Percentiles rank a stretch among this genome's conserved stretches.
phyloP scores from a whole-genome alignment of 2,113 vertebrate species.

The Cervus canadensis region DNA sequence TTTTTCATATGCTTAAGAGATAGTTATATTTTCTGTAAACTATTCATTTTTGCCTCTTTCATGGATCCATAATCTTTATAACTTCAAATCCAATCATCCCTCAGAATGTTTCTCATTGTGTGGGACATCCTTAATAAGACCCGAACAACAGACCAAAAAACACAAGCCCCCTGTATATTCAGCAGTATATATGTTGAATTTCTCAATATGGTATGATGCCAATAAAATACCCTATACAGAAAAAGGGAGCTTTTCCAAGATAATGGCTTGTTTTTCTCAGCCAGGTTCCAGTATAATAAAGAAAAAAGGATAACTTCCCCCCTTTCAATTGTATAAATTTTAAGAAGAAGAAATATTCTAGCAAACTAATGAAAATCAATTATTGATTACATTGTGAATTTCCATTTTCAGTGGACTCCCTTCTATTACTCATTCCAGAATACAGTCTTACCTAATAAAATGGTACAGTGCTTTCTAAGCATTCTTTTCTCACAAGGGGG shows the following conservation, averaged over 20 bases:
- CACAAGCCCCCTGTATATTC: not conserved
- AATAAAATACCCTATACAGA: not conserved
- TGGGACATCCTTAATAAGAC: not conserved
- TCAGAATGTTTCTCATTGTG: not conserved
- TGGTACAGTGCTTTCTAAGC: not conserved
- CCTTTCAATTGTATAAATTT: not conserved
- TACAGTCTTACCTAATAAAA: not conserved
- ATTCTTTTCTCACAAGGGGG: not conserved
- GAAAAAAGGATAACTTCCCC: not conserved
- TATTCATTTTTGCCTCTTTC: not conserved
- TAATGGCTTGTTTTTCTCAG: not conserved
- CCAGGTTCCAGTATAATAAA: not conserved
- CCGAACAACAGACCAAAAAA: not conserved
- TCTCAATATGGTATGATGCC: not conserved
- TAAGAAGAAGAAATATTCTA: constrained; percentile 4
- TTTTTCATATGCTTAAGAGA: not conserved
- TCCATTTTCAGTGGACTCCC: not conserved
- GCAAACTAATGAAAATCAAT: not conserved
- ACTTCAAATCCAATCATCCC: not conserved
- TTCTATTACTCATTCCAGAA: not conserved
- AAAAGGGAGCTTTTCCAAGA: not conserved
- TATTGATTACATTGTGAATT: not conserved
- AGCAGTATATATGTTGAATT: not conserved
- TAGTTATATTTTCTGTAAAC: not conserved
- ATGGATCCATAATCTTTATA: not conserved